Percentiles rank a stretch among this genome's conserved stretches.
These are phyloP conservation scores for Riptortus pedestris DNA, from an alignment of 1,140 invertebrate genomes.

Conservation along the genomic window DNA sequence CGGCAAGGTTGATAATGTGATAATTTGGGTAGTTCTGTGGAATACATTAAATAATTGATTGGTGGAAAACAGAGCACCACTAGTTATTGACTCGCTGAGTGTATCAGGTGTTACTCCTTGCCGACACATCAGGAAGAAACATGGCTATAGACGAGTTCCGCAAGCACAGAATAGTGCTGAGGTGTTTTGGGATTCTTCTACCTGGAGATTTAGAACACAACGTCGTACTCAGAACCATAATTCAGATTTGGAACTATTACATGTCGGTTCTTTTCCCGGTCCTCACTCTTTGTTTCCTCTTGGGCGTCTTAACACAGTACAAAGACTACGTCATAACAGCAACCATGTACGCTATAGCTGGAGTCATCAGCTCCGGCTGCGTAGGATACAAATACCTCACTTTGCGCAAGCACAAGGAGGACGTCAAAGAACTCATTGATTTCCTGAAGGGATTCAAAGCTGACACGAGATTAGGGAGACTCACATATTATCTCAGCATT, in stretches of 20 bases:
- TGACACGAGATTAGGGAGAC: background rate
- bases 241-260: background rate
- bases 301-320: background rate
- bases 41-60: too few species aligned
- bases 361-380: background rate
- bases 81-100: too few species aligned
- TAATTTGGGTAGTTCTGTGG: too few species aligned
- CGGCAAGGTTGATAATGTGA: too few species aligned
- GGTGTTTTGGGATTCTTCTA: background rate
- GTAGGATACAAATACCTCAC: background rate
- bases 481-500: background rate
- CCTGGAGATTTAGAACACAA: background rate
- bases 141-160: background rate
- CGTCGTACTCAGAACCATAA: background rate
- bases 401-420: background rate
- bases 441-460: background rate
- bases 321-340: background rate
- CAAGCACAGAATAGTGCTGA: background rate
- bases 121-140: too few species aligned
- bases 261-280: background rate
- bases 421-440: background rate
- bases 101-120: too few species aligned
- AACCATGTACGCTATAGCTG: background rate
- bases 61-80: too few species aligned
- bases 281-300: background rate